These are phyloP conservation scores for Sesamia nonagrioides DNA, from an alignment of 1,140 invertebrate species.

Conservation along the genomic window DNA sequence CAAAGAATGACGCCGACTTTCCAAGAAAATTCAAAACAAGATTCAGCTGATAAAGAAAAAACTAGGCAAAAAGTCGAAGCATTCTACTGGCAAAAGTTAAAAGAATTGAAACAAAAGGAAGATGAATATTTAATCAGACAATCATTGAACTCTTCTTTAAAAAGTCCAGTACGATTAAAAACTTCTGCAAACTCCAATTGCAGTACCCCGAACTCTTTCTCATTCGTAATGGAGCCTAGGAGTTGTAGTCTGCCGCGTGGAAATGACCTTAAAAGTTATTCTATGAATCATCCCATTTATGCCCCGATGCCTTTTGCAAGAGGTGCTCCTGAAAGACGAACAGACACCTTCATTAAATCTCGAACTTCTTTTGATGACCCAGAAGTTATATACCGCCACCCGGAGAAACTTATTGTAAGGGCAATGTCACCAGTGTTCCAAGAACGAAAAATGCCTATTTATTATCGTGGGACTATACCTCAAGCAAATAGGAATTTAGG, in stretches of 20 bases:
- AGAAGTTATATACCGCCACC: conserved; percentile 71
- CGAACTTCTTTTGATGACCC: conserved; percentile 55
- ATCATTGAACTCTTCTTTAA: conserved; percentile 65
- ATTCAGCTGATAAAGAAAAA: conserved; percentile 72
- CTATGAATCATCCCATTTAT: conserved; percentile 62
- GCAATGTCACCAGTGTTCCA: conserved; percentile 50
- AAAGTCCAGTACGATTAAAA: conserved; percentile 52
- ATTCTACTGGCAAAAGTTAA: conserved; percentile 89
- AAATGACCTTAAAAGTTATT: conserved; percentile 61
- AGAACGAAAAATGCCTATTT: conserved; percentile 53
- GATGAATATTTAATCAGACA: conserved; percentile 84
- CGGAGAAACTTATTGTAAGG: conserved; percentile 61
- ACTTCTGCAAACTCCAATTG: conserved; percentile 65
- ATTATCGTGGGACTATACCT: conserved; percentile 57
- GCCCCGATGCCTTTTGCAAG: conserved; percentile 64
- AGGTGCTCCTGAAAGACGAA: conserved; percentile 72
- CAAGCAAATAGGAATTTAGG: conserved; percentile 51
- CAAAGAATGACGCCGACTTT: conserved; percentile 49
- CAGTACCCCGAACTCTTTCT: conserved; percentile 68
- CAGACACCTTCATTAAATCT: conserved; percentile 73
- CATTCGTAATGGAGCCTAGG: conserved; percentile 62
- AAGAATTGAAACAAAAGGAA: conserved; percentile 88
- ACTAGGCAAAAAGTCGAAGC: conserved; percentile 88
- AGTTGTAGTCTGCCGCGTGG: conserved; percentile 71
- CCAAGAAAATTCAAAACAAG: conserved; percentile 53